Base-by-base conservation (phyloP, 2,888 invertebrate species). In the Escarpia spicata region DNA sequence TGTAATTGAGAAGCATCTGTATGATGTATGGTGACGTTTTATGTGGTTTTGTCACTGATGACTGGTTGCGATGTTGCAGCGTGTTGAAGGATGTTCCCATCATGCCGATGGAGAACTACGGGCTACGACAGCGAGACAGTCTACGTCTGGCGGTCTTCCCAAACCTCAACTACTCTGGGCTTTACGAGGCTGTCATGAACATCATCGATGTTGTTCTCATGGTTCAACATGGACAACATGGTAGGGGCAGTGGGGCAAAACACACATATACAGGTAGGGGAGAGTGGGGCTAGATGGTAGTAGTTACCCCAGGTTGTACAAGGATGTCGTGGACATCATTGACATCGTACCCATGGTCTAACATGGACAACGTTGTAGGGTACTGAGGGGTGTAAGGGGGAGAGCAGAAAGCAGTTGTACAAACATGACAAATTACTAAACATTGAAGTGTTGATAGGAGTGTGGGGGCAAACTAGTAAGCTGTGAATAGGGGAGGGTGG, bases 81-180 rank as follows among this genome's bases (percentile, higher is more conserved):
- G 98, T 99, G 94, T 97, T 99, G 94, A 99, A 99, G 97, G 99
- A 99, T 97, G 99, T 99, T 92, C 98, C 98, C 43, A 98, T 98
- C 95, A 98, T 98, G 26, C 99, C 99, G 3, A 52, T 91, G 43
- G 98, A 99, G 96, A 98, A 99, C 97, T 98, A 99, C 94, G 98
- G 98, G 94, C 98, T 98, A 94, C 98, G 98, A 44, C 98, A 98
- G 96, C 98, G 98, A 96, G 99, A 99, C 97, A 96, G 96, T 93
- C 95, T 96, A 6, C 97, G 99, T 93, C 98, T 99, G 97, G 98
- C 98, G 45, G 97, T 99, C 92, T 99, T 99, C 97, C 99, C 99
- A 12, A 99, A 98, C 97, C 97, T 99, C 95, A 99, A 99, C 97
- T 99, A 99, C 97, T 98, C 98, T 96, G 99, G 99, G 92, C 97